Conservation (phyloP, 1,140 invertebrate genomes). For the Heliconius hewitsoni region DNA sequence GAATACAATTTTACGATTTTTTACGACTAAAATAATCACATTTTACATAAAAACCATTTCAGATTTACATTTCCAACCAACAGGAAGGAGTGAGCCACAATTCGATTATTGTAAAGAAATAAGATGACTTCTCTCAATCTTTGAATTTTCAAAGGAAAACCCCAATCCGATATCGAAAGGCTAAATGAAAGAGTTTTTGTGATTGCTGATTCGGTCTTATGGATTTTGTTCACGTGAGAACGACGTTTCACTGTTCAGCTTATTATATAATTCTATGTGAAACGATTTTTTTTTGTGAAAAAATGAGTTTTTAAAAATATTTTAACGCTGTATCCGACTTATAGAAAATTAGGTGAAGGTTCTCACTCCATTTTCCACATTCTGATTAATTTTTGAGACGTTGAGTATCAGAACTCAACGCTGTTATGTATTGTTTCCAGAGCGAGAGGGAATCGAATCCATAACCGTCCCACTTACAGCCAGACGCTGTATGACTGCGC, state of each 20-base stretch:
- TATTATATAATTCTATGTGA: not conserved
- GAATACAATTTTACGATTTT: too few species aligned
- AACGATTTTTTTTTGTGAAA: not conserved
- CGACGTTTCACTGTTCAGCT: not conserved
- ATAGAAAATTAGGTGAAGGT: too few species aligned
- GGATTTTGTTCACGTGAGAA: conserved; percentile 10
- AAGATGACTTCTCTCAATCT: conserved; percentile 20
- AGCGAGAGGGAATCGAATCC: too few species aligned
- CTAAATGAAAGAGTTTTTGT: conserved; percentile 30
- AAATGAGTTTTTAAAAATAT: not conserved
- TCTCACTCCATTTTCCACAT: too few species aligned
- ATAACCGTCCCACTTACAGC: too few species aligned
- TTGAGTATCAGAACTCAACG: too few species aligned
- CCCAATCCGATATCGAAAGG: conserved; percentile 29
- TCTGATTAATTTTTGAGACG: too few species aligned
- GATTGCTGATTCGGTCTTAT: conserved; percentile 29
- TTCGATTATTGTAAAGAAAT: conserved; percentile 26
- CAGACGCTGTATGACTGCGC: too few species aligned
- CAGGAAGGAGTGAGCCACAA: conserved; percentile 7
- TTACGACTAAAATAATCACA: too few species aligned
- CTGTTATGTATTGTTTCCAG: too few species aligned
- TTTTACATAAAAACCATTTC: not conserved
- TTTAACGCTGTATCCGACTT: too few species aligned
- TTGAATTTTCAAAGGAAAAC: conserved; percentile 31
- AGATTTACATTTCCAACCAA: conserved; percentile 9